These are phyloP conservation scores for Pseudomyrmex pallidus DNA, from an alignment of 1,140 invertebrate species.

Conservation along the genomic window DNA sequence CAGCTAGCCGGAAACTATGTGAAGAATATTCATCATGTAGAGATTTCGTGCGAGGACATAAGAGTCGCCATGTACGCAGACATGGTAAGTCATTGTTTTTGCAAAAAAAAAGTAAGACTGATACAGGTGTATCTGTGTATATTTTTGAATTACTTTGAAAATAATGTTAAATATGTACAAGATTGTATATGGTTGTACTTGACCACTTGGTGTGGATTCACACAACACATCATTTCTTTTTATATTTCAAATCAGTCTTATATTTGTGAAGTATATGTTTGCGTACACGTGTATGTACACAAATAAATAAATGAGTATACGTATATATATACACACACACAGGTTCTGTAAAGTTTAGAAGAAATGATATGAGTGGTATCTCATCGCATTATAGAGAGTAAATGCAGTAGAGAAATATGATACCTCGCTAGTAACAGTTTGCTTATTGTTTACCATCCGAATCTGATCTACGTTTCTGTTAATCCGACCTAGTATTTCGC, in stretches of 20 bases:
- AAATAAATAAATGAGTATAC: no score
- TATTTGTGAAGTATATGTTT: neutral
- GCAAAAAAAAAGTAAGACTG: constrained; percentile 42
- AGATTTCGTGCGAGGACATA: constrained; percentile 97
- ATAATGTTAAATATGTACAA: constrained; percentile 4
- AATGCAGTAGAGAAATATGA: constrained; percentile 37
- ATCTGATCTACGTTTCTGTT: no score
- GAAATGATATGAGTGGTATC: constrained; percentile 12
- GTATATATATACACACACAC: neutral
- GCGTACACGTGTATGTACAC: no score
- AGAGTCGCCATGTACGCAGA: constrained; percentile 99
- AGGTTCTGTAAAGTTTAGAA: constrained; percentile 4
- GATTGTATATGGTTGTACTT: no score
- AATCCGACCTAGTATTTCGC: neutral
- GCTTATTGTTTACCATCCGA: neutral
- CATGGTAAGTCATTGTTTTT: constrained; percentile 88
- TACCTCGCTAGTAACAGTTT: constrained; percentile 43
- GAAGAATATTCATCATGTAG: constrained; percentile 96
- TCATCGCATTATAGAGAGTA: constrained; percentile 14
- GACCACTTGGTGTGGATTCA: no score
- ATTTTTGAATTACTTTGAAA: neutral
- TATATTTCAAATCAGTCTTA: constrained; percentile 11
- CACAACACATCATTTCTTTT: no score
- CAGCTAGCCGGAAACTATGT: constrained; percentile 97
- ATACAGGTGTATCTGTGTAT: neutral